Evolutionary conservation across 2,113 vertebrate species (phyloP).

Genomic region (Syngnathoides biaculeatus): DNA sequence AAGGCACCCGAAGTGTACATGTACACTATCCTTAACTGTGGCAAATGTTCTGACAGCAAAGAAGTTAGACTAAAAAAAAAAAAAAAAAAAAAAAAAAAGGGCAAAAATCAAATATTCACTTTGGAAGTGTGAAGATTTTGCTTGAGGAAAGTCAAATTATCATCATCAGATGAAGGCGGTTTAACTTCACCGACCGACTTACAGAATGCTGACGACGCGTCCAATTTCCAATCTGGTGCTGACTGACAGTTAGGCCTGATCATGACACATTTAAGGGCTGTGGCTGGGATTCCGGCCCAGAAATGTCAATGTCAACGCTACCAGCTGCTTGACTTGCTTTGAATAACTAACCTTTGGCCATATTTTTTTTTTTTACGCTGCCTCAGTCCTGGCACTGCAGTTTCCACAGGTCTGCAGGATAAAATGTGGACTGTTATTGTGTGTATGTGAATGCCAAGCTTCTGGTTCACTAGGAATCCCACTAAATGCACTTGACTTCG

Average conservation of each 20-base stretch:
- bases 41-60: not conserved
- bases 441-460: slow-evolving; percentile 13
- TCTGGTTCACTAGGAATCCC: slow-evolving; percentile 14
- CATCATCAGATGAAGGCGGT: not conserved
- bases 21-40: not conserved
- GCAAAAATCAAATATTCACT: slow-evolving; percentile 8
- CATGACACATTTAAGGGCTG: slow-evolving; percentile 39
- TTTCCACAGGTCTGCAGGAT: slow-evolving; percentile 20
- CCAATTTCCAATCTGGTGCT: slow-evolving; percentile 21
- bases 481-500: slow-evolving; percentile 16
- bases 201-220: slow-evolving; percentile 11
- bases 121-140: not conserved
- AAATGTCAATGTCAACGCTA: slow-evolving; percentile 52
- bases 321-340: slow-evolving; percentile 53
- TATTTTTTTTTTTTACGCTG: slow-evolving; percentile 16
- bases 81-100: not conserved
- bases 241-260: slow-evolving; percentile 46
- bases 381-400: slow-evolving; percentile 22
- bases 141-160: not conserved
- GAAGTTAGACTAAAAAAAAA: not conserved
- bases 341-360: slow-evolving; percentile 45
- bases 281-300: slow-evolving; percentile 49
- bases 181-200: slow-evolving; percentile 7
- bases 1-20: too few relatives aligned
- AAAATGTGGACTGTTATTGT: slow-evolving; percentile 8